Evolutionary conservation across 1,140 invertebrate species (phyloP), one percentile per base, ranked within the genome.

Genomic region (Dendrolimus kikuchii): DNA sequence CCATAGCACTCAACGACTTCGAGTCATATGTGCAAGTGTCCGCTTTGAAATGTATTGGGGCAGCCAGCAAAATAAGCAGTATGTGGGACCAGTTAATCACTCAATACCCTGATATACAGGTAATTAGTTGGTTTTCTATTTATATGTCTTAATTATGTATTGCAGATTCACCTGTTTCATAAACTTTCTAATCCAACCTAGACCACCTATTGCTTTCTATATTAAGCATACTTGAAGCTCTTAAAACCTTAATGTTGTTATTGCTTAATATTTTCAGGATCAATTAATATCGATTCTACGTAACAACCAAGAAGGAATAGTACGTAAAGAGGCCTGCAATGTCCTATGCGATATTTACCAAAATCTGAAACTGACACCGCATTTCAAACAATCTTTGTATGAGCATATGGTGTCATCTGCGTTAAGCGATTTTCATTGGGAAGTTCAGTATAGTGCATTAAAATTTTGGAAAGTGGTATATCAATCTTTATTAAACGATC

Each of bases 1-100:
- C 91, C 46, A 89, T 94, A 57, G 90, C 90, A 0, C 86, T 90
- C 45, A 89, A 90, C 44, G 93, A 95, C 70, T 80, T 83, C 4
- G 92, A 95, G 74, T 89, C 90, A 58, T 95, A 94, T 66, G 93
- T 94, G 4, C 82, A 93, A 51, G 92, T 92, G 6, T 92, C 93
- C 0, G 93, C 93, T 2, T 81, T 94, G 5, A 90, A 88, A 49
- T 94, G 93, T 60, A 78, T 95, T 0, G 87, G 90, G 0, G 88
- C 90, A 44, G 90, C 93, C 66, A 89, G 93, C 23, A 82, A 90
- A 64, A 90, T 94, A 51, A 78, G 88, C 44, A 73, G 81, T 8
- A 72, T 94, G 4, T 95, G 93, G 93, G 89, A 92, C 10, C 86
- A 90, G 36, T 80, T 93, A 1, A 87, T 86, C 40, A 9, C 44